Percentiles rank a stretch among this genome's conserved stretches.
These are phyloP conservation scores for Halictus rubicundus DNA, from an alignment of 1,140 invertebrate species.

Conservation along the genomic window DNA sequence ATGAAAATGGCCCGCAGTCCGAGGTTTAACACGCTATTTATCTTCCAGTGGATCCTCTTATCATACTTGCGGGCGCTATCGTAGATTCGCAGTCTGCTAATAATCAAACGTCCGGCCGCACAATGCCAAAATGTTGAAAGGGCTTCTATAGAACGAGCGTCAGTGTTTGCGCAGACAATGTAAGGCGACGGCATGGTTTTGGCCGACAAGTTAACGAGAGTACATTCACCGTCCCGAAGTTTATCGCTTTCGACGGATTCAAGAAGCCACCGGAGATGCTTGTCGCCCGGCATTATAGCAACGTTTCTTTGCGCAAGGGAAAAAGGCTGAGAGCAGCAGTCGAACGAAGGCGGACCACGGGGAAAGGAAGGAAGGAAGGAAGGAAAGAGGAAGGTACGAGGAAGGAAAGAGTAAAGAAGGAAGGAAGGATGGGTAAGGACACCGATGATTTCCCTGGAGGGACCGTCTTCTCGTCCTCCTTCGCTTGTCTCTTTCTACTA, in stretches of 20 bases:
- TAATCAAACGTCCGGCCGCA: too few species aligned
- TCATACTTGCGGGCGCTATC: neutral
- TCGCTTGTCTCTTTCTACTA: conserved; percentile 51
- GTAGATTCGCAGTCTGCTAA: too few species aligned
- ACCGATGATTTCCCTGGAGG: conserved; percentile 78
- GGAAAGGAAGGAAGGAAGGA: neutral
- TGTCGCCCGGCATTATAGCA: conserved; percentile 51
- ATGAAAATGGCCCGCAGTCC: too few species aligned
- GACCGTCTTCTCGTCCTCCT: conserved; percentile 59
- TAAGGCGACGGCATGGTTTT: neutral
- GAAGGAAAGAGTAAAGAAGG: conserved; percentile 12
- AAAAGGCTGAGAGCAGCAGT: conserved; percentile 16
- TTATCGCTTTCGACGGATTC: conserved; percentile 55
- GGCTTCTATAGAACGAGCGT: neutral
- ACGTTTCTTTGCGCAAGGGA: neutral
- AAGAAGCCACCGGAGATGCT: conserved; percentile 26
- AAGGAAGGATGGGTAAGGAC: conserved; percentile 68
- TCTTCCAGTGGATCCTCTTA: neutral
- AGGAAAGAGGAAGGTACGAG: conserved; percentile 48
- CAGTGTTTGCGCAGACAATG: neutral
- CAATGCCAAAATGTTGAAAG: neutral
- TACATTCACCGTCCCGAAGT: conserved; percentile 29
- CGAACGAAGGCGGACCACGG: conserved; percentile 29
- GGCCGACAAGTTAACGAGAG: conserved; percentile 26
- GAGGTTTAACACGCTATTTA: too few species aligned